Conservation (phyloP, 2,113 vertebrate species). For the Nesoenas mayeri region DNA sequence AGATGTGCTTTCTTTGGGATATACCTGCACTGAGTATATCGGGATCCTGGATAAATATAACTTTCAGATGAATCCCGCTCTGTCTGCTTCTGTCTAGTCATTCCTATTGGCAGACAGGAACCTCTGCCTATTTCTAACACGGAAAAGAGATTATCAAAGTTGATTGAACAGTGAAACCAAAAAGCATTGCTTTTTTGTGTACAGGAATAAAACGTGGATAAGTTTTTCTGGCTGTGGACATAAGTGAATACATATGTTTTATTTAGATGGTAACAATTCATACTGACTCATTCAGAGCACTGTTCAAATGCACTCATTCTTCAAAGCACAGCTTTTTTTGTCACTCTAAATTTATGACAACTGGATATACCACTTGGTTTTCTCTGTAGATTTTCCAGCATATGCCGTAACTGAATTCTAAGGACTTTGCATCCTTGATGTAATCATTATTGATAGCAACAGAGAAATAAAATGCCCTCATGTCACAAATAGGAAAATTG, state of each 20-base stretch:
- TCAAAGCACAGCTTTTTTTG: not conserved
- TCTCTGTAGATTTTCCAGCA: not conserved
- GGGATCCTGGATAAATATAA: not conserved
- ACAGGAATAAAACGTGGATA: not conserved
- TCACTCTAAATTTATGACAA: not conserved
- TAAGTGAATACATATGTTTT: not conserved
- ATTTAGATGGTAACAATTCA: not conserved
- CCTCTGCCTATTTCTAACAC: not conserved
- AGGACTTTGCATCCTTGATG: not conserved
- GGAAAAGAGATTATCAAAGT: not conserved
- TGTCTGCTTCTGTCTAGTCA: not conserved
- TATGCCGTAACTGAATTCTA: not conserved
- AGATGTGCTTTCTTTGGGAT: not conserved
- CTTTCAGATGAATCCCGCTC: not conserved
- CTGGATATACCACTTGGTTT: not conserved
- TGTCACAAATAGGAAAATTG: not conserved
- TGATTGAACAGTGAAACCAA: not conserved
- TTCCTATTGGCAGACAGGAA: not conserved
- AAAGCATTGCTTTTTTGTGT: rapidly evolving
- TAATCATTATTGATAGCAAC: not conserved
- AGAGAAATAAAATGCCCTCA: not conserved
- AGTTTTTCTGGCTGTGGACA: not conserved
- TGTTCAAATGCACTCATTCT: not conserved
- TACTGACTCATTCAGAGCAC: not conserved
- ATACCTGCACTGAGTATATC: not conserved